These are phyloP conservation scores for Caenorhabditis sinica DNA, from an alignment of 2,888 invertebrate genomes.

Conservation along the genomic window DNA sequence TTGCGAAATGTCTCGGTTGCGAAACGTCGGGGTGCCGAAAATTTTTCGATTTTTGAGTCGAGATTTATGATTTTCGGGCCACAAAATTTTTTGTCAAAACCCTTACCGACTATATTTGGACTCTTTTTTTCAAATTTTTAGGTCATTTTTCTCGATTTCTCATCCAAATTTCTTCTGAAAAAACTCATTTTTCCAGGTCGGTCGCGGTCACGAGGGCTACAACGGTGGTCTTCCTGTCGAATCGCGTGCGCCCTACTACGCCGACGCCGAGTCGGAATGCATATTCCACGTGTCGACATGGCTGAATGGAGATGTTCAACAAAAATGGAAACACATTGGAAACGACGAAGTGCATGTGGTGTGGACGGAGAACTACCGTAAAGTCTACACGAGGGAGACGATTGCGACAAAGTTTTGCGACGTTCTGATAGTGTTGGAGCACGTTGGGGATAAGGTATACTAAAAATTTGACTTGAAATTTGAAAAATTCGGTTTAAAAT, in stretches of 20 bases:
- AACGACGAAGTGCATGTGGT: slow-evolving; percentile 93
- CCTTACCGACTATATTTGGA: no score
- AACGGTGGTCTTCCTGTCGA: slow-evolving; percentile 92
- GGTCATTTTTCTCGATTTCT: no score
- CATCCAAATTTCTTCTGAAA: no score
- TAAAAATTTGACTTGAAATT: background rate
- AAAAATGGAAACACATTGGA: slow-evolving; percentile 83
- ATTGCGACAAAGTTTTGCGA: slow-evolving; percentile 99
- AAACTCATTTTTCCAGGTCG: slow-evolving; percentile 85
- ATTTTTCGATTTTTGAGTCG: no score
- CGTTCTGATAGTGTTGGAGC: slow-evolving; percentile 96
- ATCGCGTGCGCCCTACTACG: slow-evolving; percentile 92
- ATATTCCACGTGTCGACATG: slow-evolving; percentile 97
- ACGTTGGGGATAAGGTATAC: slow-evolving; percentile 66
- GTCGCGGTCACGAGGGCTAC: slow-evolving; percentile 89
- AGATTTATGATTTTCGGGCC: no score
- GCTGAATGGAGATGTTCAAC: slow-evolving; percentile 88
- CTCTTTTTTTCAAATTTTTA: no score
- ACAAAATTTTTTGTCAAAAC: no score
- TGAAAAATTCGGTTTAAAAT: no score
- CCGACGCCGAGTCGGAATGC: slow-evolving; percentile 87
- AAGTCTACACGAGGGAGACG: slow-evolving; percentile 95
- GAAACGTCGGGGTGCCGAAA: no score
- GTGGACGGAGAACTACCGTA: slow-evolving; percentile 96
- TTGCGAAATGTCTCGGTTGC: no score